Conservation (phyloP, 2,113 vertebrate species). For the Pristiophorus japonicus region DNA sequence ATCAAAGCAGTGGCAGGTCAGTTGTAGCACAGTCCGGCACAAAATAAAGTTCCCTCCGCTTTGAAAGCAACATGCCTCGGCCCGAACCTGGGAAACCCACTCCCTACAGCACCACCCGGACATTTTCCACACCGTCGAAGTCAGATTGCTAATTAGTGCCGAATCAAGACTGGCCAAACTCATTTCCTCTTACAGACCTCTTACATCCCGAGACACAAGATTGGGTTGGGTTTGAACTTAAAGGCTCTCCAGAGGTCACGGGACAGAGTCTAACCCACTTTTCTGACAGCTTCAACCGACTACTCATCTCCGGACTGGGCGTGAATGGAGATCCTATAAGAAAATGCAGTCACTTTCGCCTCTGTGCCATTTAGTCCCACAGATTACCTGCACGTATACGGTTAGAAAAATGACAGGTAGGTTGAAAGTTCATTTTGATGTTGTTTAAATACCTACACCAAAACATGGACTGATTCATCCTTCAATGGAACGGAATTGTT, state of each 20-base stretch:
- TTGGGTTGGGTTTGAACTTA: not conserved
- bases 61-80: not conserved
- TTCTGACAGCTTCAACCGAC: not conserved
- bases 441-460: not conserved
- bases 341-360: not conserved
- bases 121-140: not conserved
- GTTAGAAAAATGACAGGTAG: not conserved
- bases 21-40: not conserved
- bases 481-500: not conserved
- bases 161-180: not conserved
- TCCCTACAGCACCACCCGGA: not conserved
- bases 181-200: not conserved
- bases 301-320: not conserved
- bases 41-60: not conserved
- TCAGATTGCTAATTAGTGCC: not conserved
- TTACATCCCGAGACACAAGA: not conserved
- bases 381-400: not conserved
- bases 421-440: not conserved
- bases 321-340: not conserved
- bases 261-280: not conserved
- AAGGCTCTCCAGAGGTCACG: not conserved
- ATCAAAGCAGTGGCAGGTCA: not conserved
- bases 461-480: not conserved
- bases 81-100: not conserved
- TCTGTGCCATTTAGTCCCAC: not conserved